Percentiles rank a stretch among this genome's conserved stretches.
phyloP scores from a whole-genome alignment of 2,888 invertebrate species.

The Drosophila eohydei region DNA sequence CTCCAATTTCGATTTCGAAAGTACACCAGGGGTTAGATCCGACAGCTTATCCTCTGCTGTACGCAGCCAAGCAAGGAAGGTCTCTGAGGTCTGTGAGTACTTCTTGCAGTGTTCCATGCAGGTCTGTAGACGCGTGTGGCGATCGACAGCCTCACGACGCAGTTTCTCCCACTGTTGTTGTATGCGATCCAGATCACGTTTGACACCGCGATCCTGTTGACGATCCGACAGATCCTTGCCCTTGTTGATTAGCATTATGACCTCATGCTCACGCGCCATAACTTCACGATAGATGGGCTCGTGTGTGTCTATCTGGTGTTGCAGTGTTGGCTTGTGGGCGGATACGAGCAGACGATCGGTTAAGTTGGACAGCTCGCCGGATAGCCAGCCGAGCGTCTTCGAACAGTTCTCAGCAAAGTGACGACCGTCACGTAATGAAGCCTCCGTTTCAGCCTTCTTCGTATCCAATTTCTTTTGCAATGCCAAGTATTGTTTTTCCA shows the following conservation, averaged over 20 bases:
- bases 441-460: conserved; percentile 95
- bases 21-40: conserved; percentile 90
- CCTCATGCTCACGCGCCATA: conserved; percentile 95
- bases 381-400: conserved; percentile 95
- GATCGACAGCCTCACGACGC: conserved; percentile 93
- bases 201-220: conserved; percentile 87
- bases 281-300: conserved; percentile 96
- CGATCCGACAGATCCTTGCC: conserved; percentile 89
- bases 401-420: conserved; percentile 96
- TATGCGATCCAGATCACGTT: conserved; percentile 94
- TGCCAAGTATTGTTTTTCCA: conserved; percentile 94
- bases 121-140: conserved; percentile 93
- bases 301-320: conserved; percentile 94
- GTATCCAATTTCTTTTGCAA: conserved; percentile 95
- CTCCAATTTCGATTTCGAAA: conserved; percentile 94
- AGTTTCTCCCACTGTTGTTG: conserved; percentile 96
- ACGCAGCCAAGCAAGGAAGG: conserved; percentile 94
- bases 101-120: conserved; percentile 97
- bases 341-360: conserved; percentile 93
- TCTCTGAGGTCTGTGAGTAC: conserved; percentile 93
- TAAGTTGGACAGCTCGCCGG: conserved; percentile 91
- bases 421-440: conserved; percentile 93
- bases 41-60: conserved; percentile 94
- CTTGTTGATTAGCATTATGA: conserved; percentile 96
- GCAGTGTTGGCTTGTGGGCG: conserved; percentile 92